Evolutionary conservation across 92 coral and sea anemone species (phyloP).

Genomic region (Epizoanthus scotinus): DNA sequence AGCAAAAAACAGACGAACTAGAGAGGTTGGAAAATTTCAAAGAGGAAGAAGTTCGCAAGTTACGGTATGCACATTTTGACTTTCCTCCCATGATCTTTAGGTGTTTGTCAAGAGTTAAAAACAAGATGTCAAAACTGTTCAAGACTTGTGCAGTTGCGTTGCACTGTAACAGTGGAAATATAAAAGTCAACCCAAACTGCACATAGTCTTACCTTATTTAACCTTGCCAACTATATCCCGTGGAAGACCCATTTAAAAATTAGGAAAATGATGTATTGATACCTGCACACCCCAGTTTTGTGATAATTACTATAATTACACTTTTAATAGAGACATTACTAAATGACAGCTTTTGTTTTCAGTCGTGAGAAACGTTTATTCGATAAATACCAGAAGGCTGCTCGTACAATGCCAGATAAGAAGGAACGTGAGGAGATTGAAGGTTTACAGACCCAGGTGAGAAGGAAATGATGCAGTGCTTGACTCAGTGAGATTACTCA

Average conservation of each 20-base stretch:
- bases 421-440: slow-evolving; percentile 97
- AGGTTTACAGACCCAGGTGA: slow-evolving; percentile 78
- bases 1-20: slow-evolving; percentile 89
- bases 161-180: too few species aligned
- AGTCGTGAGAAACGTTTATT: slow-evolving; percentile 92
- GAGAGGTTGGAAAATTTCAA: slow-evolving; percentile 87
- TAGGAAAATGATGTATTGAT: background rate
- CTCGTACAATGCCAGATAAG: slow-evolving; percentile 95
- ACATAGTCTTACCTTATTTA: too few species aligned
- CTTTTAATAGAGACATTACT: too few species aligned
- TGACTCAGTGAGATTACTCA: too few species aligned
- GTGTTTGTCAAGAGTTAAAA: background rate
- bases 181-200: too few species aligned
- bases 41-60: slow-evolving; percentile 84
- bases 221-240: too few species aligned
- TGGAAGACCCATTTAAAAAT: background rate
- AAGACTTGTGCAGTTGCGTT: too few species aligned
- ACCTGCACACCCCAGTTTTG: background rate
- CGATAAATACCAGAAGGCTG: slow-evolving; percentile 97
- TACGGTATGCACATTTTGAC: slow-evolving; percentile 60
- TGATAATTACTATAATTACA: too few species aligned
- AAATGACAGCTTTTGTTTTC: background rate
- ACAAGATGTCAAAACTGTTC: too few species aligned
- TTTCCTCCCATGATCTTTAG: background rate
- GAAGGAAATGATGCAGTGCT: too few species aligned